These are phyloP conservation scores for Lepidurus packardi DNA, from an alignment of 1,140 invertebrate species.

Conservation along the genomic window DNA sequence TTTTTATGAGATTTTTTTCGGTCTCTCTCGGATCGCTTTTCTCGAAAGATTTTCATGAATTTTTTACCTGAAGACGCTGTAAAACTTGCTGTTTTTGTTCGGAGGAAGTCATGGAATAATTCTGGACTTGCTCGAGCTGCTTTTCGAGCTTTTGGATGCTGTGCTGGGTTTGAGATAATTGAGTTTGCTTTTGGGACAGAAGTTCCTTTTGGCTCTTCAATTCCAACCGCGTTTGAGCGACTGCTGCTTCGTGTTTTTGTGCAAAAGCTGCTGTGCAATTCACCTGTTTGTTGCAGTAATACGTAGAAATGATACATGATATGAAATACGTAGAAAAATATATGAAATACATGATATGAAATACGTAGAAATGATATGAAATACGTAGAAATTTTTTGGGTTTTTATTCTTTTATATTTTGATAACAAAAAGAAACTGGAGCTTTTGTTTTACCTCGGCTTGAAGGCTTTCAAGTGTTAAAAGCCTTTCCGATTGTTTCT, in stretches of 20 bases:
- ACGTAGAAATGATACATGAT: too few species aligned
- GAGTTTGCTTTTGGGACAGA: not conserved
- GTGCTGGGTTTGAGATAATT: not conserved
- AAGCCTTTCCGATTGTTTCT: not conserved
- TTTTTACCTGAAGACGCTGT: not conserved
- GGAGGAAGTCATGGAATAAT: not conserved
- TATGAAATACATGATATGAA: too few species aligned
- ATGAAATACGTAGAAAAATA: too few species aligned
- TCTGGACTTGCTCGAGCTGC: not conserved
- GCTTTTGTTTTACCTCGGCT: not conserved
- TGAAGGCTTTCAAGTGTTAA: not conserved
- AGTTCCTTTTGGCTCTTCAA: not conserved
- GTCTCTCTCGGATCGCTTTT: too few species aligned
- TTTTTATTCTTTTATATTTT: not conserved
- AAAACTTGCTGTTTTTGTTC: conserved; percentile 15
- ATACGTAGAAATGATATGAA: too few species aligned
- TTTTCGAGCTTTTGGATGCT: not conserved
- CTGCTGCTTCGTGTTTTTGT: not conserved
- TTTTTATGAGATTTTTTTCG: too few species aligned
- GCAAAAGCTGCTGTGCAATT: not conserved
- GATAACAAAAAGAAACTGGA: not conserved
- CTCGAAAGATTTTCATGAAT: not conserved
- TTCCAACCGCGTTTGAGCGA: not conserved
- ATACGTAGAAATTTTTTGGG: too few species aligned
- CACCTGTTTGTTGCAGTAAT: not conserved